Base-by-base conservation (phyloP, 2,797 vertebrate species). In the Hemibagrus guttatus region DNA sequence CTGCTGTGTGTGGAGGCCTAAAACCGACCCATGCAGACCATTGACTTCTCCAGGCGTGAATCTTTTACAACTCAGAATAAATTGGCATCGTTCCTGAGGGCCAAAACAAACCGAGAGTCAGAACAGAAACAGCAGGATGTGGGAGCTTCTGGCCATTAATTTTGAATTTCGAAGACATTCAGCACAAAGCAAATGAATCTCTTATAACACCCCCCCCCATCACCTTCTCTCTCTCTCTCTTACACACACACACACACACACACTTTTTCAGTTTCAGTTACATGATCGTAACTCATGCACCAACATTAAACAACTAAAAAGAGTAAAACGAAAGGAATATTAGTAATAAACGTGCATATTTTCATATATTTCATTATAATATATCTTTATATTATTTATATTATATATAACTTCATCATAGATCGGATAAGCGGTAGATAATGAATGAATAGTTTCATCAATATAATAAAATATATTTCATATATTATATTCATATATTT, bases 1-100 rank as follows among this genome's bases (percentile, higher is more conserved):
- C 56, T n/a, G 69, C 61, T 59, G 42, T 75, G 81, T 46, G 81
- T 79, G 84, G 80, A 88, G 71, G 84, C 89, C 90, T 90, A 84
- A 86, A 90, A 61, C 79, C 82, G 59, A 89, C 88, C 81, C 81
- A 75, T 86, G 81, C 83, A 87, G 83, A 89, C 89, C 85, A 74
- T 63, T 31, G 52, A 85, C 87, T 87, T 88, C 83, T 83, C 88
- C 72, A 81, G 81, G 85, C 80, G 68, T 89, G 83, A 91, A 88
- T 91, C 90, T 91, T 90, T 91, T 88, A 90, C 87, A 89, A 87
- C 85, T 80, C 52, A 0, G 90, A 89, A 91, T 91, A 91, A 87
- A 87, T 89, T 89, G 85, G 61, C 88, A 88, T 87, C 46, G 46
- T 85, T 90, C 88, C 85, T 86, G 84, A 83, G 88, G 84, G 86